phyloP scores from a whole-genome alignment of 1,140 invertebrate species.

The Grapholita molesta region DNA sequence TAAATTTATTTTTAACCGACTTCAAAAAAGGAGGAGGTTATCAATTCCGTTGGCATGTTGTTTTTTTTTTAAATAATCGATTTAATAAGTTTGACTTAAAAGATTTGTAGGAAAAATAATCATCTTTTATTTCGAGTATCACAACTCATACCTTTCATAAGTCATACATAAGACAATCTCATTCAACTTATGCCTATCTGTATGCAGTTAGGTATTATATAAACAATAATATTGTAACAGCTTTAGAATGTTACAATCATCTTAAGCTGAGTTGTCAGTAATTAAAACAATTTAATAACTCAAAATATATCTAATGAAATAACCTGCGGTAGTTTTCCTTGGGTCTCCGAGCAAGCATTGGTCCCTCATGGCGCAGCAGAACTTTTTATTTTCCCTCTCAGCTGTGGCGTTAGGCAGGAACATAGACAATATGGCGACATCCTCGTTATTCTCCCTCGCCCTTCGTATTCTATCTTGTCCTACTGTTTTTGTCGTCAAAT shows the following conservation, averaged over 20 bases:
- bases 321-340: conserved; percentile 88
- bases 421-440: conserved; percentile 91
- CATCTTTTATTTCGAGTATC: too few relatives aligned
- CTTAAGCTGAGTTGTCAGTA: background rate
- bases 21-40: too few relatives aligned
- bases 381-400: conserved; percentile 84
- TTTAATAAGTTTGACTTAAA: too few relatives aligned
- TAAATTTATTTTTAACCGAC: too few relatives aligned
- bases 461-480: conserved; percentile 86
- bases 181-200: background rate
- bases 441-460: conserved; percentile 89
- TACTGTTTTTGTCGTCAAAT: conserved; percentile 86
- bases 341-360: conserved; percentile 88
- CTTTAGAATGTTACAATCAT: background rate
- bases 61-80: too few relatives aligned
- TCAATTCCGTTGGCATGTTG: too few relatives aligned
- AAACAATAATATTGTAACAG: background rate
- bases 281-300: background rate
- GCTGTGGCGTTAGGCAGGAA: conserved; percentile 84
- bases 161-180: too few relatives aligned
- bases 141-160: too few relatives aligned
- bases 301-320: conserved; percentile 23
- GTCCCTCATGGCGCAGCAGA: conserved; percentile 85
- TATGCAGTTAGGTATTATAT: background rate
- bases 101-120: too few relatives aligned